Evolutionary conservation across 2,113 vertebrate species (phyloP).

Genomic region (Spheniscus mendiculus): DNA sequence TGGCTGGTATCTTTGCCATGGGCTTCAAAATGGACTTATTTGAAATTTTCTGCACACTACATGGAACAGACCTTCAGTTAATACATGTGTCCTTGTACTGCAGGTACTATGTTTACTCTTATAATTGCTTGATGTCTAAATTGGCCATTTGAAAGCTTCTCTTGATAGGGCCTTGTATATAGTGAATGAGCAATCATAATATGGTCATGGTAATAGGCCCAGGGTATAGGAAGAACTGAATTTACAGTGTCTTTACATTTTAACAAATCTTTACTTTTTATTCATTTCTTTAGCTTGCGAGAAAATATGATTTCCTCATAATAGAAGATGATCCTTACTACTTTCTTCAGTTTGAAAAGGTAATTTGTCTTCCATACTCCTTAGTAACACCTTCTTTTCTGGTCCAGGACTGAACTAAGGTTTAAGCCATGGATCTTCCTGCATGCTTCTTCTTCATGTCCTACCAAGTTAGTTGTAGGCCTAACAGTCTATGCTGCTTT

Average conservation of each 20-base stretch:
- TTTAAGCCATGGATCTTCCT: neutral
- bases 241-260: neutral
- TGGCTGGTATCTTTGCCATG: neutral
- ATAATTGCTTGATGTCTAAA: neutral
- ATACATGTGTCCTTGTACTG: neutral
- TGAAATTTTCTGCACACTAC: neutral
- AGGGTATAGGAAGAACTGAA: neutral
- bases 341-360: conserved; percentile 95
- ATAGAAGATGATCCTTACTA: conserved; percentile 98
- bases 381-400: neutral
- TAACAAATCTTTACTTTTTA: neutral
- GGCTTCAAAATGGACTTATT: neutral
- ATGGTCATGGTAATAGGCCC: neutral
- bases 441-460: neutral
- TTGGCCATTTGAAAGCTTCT: neutral
- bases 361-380: conserved; percentile 49
- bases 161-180: neutral
- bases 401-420: neutral
- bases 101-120: neutral
- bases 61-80: neutral
- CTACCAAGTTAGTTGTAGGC: neutral
- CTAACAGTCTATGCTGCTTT: neutral
- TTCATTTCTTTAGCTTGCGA: conserved; percentile 82
- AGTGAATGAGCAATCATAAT: neutral
- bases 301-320: conserved; percentile 91